Conservation (phyloP, 2,888 invertebrate genomes). For the Callyntrura guangdongensis region DNA sequence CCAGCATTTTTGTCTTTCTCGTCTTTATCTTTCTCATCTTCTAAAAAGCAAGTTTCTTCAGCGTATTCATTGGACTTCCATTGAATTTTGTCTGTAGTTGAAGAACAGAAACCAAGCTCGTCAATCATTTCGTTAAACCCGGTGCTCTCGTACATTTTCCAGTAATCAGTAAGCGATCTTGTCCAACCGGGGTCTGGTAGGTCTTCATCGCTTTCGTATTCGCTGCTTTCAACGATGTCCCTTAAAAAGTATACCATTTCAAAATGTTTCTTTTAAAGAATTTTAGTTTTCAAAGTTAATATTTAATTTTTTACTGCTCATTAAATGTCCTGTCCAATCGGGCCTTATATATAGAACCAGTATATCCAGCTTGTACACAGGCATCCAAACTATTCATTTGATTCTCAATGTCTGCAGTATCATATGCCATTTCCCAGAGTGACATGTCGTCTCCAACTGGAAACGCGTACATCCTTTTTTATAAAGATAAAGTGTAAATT, state of each 20-base stretch:
- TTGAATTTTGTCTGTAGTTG: background rate
- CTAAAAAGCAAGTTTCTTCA: background rate
- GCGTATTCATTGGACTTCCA: background rate
- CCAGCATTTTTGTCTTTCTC: too few species aligned
- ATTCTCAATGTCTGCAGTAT: constrained; percentile 72
- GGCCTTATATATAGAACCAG: constrained; percentile 48
- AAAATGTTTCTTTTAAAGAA: background rate
- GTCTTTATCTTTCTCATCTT: background rate
- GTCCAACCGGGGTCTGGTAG: constrained; percentile 61
- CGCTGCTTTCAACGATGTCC: constrained; percentile 3
- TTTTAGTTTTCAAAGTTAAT: background rate
- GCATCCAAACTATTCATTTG: constrained; percentile 81
- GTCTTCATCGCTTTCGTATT: background rate
- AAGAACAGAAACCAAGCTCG: constrained; percentile 48
- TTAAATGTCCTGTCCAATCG: constrained; percentile 79
- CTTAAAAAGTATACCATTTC: constrained; percentile 13
- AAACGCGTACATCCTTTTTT: constrained; percentile 70
- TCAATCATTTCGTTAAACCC: constrained; percentile 56
- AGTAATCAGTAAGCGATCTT: constrained; percentile 68
- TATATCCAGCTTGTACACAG: constrained; percentile 75
- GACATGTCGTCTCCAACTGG: constrained; percentile 66
- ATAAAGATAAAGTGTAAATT: background rate
- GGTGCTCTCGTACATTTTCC: constrained; percentile 70
- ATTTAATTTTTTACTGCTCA: constrained; percentile 31
- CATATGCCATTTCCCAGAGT: constrained; percentile 80